These are phyloP conservation scores for Hoplias malabaricus DNA, from an alignment of 2,113 vertebrate species.

Conservation along the genomic window DNA sequence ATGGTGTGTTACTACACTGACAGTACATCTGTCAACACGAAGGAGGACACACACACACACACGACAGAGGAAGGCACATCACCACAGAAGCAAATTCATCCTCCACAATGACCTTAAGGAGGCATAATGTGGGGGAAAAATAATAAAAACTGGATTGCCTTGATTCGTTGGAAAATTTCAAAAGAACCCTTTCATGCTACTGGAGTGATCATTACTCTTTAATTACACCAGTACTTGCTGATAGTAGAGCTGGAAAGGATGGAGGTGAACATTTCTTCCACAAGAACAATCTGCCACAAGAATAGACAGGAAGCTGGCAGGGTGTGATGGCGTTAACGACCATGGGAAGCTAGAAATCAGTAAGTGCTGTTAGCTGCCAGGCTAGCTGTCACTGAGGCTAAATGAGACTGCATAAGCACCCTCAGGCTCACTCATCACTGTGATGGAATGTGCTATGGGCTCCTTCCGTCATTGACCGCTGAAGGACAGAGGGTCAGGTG, in stretches of 20 bases:
- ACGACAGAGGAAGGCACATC: neutral
- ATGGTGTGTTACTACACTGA: neutral
- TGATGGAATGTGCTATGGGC: constrained; percentile 21
- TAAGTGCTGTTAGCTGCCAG: neutral
- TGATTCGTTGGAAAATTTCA: neutral
- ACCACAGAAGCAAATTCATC: neutral
- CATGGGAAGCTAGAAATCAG: constrained; percentile 17
- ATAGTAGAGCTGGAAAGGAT: constrained; percentile 25
- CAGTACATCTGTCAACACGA: neutral
- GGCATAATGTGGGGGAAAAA: neutral
- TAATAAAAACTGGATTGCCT: neutral
- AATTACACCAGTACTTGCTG: constrained; percentile 2
- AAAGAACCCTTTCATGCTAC: neutral
- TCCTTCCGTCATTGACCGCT: neutral
- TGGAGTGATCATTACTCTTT: constrained; percentile 19
- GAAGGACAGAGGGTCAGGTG: neutral
- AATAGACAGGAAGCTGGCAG: constrained; percentile 13
- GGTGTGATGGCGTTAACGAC: constrained; percentile 9
- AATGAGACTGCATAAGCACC: neutral
- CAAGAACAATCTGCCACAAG: neutral
- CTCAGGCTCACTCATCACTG: constrained; percentile 26
- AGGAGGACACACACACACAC: neutral
- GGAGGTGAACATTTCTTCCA: constrained; percentile 26
- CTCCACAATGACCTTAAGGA: neutral
- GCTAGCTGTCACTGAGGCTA: constrained; percentile 11